Percentiles rank a stretch among this genome's conserved stretches.
Evolutionary conservation across 23 tunicate genomes (phyloP).

Genomic region (Pegea sp.): DNA sequence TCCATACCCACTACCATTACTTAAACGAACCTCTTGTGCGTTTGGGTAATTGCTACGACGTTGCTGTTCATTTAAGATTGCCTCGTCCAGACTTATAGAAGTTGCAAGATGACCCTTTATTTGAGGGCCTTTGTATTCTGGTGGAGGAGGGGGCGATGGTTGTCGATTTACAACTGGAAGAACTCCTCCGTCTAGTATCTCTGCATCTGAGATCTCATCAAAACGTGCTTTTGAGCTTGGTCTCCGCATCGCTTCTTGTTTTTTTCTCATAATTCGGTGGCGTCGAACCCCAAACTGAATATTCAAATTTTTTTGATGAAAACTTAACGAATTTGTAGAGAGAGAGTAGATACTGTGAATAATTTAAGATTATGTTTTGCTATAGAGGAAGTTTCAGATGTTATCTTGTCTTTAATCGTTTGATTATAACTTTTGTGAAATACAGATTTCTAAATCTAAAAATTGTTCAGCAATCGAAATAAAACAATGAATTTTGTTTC

Average conservation of each 20-base stretch:
- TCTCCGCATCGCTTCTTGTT: background rate
- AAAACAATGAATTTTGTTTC: too few relatives aligned
- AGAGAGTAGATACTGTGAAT: too few relatives aligned
- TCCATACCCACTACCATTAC: background rate
- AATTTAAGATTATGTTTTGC: too few relatives aligned
- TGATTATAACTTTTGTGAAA: too few relatives aligned
- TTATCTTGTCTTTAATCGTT: too few relatives aligned
- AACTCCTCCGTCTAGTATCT: constrained; percentile 43
- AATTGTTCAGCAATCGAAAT: too few relatives aligned
- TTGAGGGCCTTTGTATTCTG: constrained; percentile 30
- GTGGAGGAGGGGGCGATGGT: constrained; percentile 47
- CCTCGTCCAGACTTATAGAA: background rate
- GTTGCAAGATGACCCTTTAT: background rate
- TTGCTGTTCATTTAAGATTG: background rate
- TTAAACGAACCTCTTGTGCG: background rate
- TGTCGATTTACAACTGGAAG: constrained; percentile 4
- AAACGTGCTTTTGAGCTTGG: constrained; percentile 7
- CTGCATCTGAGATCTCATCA: constrained; percentile 25
- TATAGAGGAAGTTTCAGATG: too few relatives aligned
- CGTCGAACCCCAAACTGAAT: background rate
- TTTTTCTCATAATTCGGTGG: background rate
- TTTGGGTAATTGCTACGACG: background rate
- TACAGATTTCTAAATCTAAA: too few relatives aligned
- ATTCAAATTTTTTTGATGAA: too few relatives aligned
- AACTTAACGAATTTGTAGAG: too few relatives aligned